These are phyloP conservation scores for Labroides dimidiatus DNA, from an alignment of 2,797 vertebrate species.

Conservation along the genomic window DNA sequence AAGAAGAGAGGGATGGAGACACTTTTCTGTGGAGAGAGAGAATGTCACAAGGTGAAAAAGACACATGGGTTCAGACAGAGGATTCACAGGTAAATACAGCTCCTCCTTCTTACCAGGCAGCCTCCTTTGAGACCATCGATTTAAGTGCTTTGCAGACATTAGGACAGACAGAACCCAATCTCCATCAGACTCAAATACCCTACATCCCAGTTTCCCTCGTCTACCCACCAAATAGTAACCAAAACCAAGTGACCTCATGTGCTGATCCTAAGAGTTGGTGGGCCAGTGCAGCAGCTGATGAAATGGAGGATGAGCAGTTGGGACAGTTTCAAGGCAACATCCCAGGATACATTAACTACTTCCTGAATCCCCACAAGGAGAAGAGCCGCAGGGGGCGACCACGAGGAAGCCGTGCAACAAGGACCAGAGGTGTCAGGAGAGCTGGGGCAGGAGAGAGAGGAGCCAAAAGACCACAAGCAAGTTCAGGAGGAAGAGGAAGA, in stretches of 20 bases:
- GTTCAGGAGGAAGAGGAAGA: neutral
- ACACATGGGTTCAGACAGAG: conserved; percentile 69
- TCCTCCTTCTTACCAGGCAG: conserved; percentile 4
- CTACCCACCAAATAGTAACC: conserved; percentile 42
- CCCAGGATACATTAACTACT: conserved; percentile 79
- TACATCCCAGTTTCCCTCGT: conserved; percentile 53
- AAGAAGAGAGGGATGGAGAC: conserved; percentile 46
- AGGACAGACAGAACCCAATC: conserved; percentile 1
- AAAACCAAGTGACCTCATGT: neutral
- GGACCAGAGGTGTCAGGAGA: conserved; percentile 17
- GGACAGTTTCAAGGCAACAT: conserved; percentile 79
- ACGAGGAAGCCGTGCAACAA: neutral
- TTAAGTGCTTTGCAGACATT: conserved; percentile 43
- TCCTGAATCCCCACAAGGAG: conserved; percentile 58
- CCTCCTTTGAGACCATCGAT: conserved; percentile 60
- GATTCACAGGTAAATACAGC: conserved; percentile 15
- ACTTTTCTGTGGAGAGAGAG: conserved; percentile 54
- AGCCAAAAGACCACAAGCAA: conserved; percentile 26
- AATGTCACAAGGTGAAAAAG: conserved; percentile 8
- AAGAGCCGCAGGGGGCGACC: neutral
- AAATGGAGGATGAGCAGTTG: conserved; percentile 34
- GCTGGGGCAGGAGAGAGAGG: conserved; percentile 10
- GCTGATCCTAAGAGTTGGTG: conserved; percentile 14
- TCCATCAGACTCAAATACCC: conserved; percentile 30
- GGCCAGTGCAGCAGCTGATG: neutral